Percentiles rank a stretch among this genome's conserved stretches.
phyloP scores from a whole-genome alignment of 2,888 invertebrate genomes.

The Chalcis sispes region DNA sequence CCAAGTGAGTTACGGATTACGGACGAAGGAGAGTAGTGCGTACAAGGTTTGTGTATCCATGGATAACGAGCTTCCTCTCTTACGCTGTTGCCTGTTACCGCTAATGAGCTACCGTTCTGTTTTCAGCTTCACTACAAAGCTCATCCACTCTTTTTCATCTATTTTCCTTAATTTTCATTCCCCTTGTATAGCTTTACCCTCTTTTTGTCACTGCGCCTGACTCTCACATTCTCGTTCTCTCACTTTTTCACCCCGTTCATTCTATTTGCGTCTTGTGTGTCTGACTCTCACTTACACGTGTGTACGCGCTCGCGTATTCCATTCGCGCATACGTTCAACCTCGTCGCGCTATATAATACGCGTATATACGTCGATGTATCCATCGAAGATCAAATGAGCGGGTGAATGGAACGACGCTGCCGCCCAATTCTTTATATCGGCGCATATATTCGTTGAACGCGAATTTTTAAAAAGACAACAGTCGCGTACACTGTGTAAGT shows the following conservation, averaged over 20 bases:
- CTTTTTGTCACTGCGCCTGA: neutral
- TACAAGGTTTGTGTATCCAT: conserved; percentile 69
- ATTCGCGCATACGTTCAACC: too few species aligned
- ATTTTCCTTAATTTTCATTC: conserved; percentile 12
- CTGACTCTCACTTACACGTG: neutral
- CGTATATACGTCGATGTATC: neutral
- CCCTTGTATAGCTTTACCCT: neutral
- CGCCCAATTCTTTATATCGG: neutral
- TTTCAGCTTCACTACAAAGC: conserved; percentile 63
- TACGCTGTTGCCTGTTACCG: conserved; percentile 71
- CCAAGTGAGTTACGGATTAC: conserved; percentile 58
- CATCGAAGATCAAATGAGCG: neutral
- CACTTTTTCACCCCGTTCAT: neutral
- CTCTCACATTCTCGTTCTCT: neutral
- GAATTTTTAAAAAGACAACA: neutral
- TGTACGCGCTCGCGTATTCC: too few species aligned
- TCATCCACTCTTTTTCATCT: conserved; percentile 26
- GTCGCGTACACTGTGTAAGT: too few species aligned
- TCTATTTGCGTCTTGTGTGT: neutral
- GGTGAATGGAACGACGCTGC: neutral
- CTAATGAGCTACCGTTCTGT: conserved; percentile 73
- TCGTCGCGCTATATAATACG: too few species aligned
- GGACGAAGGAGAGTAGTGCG: conserved; percentile 59
- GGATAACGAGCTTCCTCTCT: conserved; percentile 73
- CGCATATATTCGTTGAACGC: neutral